Conservation (phyloP, 2,113 vertebrate species). For the Lophotis ruficrista region DNA sequence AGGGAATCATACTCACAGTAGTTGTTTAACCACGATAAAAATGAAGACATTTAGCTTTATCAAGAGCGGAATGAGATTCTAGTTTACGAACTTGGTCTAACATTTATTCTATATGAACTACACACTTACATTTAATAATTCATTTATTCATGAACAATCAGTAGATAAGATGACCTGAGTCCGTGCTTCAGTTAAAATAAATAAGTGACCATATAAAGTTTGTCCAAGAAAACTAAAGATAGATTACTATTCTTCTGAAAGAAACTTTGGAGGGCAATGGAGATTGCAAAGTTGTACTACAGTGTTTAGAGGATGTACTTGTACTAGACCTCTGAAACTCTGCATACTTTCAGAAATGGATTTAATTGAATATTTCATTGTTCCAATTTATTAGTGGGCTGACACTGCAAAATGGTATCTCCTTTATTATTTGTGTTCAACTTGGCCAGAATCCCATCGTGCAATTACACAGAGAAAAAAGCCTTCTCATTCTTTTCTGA, state of each 20-base stretch:
- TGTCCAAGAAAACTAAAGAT: not conserved
- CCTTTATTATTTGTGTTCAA: not conserved
- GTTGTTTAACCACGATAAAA: not conserved
- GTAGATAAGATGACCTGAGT: not conserved
- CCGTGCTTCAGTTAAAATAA: constrained; percentile 20
- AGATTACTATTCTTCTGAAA: not conserved
- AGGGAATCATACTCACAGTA: not conserved
- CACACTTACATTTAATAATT: not conserved
- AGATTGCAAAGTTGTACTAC: not conserved
- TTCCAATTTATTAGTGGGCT: constrained; percentile 34
- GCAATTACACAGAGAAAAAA: constrained; percentile 18
- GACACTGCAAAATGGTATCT: constrained; percentile 24
- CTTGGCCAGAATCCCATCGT: not conserved
- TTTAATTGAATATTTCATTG: constrained; percentile 33
- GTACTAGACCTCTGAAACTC: not conserved
- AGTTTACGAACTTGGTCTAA: not conserved
- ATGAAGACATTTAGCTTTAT: not conserved
- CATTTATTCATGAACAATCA: constrained; percentile 2
- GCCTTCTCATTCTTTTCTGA: not conserved
- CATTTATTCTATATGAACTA: not conserved
- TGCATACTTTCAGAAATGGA: constrained; percentile 26
- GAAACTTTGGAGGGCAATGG: not conserved
- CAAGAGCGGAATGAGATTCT: not conserved
- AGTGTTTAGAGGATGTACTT: constrained; percentile 19
- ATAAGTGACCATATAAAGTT: not conserved